Percentiles rank a stretch among this genome's conserved stretches.
phyloP scores from a whole-genome alignment of 2,113 vertebrate genomes.

The Eudyptes chrysolophus region DNA sequence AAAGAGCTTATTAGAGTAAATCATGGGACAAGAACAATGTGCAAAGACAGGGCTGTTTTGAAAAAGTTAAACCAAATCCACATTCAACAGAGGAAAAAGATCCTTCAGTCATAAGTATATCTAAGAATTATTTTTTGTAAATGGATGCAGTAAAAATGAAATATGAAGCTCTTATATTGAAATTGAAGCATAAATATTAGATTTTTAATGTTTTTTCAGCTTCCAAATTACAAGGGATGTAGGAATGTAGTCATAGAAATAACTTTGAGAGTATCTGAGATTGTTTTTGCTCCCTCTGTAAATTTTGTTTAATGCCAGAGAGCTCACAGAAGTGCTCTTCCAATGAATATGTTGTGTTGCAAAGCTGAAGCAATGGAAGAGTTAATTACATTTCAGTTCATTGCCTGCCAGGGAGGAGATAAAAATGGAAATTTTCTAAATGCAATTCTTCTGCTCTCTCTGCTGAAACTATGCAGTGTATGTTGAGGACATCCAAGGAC shows the following conservation, averaged over 20 bases:
- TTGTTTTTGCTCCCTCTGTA: neutral
- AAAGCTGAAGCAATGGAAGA: neutral
- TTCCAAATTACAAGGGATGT: neutral
- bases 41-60: neutral
- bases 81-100: neutral
- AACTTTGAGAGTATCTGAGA: neutral
- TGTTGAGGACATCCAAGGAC: conserved; percentile 62
- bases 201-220: neutral
- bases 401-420: conserved; percentile 27
- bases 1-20: neutral
- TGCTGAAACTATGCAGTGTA: neutral
- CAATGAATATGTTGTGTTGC: neutral
- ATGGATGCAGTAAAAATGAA: neutral
- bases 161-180: neutral
- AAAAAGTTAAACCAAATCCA: neutral
- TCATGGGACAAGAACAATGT: neutral
- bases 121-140: neutral
- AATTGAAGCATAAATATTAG: neutral
- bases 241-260: neutral
- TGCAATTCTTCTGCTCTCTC: conserved; percentile 19
- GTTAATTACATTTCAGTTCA: conserved; percentile 24
- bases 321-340: neutral
- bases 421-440: conserved; percentile 59
- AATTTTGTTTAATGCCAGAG: neutral
- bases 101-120: neutral